Evolutionary conservation across 2,113 vertebrate genomes (phyloP).

Genomic region (Caracal caracal): DNA sequence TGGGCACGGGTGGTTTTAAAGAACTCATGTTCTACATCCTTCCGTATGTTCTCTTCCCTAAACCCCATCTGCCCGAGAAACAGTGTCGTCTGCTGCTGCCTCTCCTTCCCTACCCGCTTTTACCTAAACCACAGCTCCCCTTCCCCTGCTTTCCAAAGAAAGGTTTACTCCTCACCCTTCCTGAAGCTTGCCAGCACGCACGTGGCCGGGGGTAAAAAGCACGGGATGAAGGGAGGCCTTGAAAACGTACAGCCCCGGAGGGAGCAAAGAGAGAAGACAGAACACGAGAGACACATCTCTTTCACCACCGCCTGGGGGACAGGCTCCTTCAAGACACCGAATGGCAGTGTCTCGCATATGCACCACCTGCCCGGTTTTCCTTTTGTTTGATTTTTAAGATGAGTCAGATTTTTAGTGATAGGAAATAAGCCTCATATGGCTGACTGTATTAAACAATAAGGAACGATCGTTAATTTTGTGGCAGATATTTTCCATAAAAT

Average conservation of each 20-base stretch:
- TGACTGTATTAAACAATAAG: background rate
- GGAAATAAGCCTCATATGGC: background rate
- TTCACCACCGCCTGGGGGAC: background rate
- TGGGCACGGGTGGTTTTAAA: background rate
- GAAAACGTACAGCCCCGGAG: background rate
- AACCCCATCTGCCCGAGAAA: background rate
- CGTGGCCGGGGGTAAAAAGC: background rate
- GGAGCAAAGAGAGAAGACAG: background rate
- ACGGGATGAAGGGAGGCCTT: background rate
- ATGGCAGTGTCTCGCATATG: background rate
- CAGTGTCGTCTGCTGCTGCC: background rate
- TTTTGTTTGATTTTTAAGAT: background rate
- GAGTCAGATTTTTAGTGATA: background rate
- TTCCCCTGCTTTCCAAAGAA: background rate
- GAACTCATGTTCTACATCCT: background rate
- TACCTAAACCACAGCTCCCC: background rate
- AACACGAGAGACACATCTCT: rapidly evolving
- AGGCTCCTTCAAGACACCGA: background rate
- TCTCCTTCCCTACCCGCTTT: background rate
- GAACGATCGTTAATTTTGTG: background rate
- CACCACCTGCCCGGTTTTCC: background rate
- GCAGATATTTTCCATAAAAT: background rate
- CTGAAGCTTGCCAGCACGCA: background rate
- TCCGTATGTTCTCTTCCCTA: background rate
- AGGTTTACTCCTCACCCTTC: background rate